Evolutionary conservation across 2,888 invertebrate genomes (phyloP).

Genomic region (Omphaloscelis lunosa): DNA sequence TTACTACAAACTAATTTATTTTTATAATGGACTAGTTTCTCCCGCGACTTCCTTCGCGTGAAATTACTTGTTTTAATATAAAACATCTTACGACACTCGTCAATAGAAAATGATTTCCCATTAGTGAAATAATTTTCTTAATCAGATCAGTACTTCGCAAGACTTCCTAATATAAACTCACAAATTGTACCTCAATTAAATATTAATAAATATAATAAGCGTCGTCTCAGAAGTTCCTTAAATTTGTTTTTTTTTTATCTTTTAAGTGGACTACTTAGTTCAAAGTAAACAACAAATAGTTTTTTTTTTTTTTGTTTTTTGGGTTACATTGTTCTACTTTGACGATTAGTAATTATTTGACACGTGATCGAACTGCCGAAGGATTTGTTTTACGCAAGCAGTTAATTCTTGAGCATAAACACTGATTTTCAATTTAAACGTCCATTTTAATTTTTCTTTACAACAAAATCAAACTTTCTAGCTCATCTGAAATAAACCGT

Average conservation of each 20-base stretch:
- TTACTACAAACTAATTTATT: conserved; percentile 18
- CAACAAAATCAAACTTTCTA: neutral
- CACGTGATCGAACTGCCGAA: conserved; percentile 3
- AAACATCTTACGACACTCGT: too few relatives aligned
- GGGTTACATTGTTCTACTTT: conserved; percentile 18
- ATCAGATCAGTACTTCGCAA: too few relatives aligned
- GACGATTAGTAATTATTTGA: conserved; percentile 1
- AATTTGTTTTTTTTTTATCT: neutral
- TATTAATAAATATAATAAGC: neutral
- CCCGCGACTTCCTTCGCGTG: too few relatives aligned
- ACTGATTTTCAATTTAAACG: neutral
- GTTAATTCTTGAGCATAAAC: neutral
- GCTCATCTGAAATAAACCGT: neutral
- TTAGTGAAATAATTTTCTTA: too few relatives aligned
- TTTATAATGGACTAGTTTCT: conserved; percentile 7
- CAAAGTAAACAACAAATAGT: conserved; percentile 21
- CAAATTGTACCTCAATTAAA: too few relatives aligned
- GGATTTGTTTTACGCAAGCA: neutral
- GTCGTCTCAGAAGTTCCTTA: neutral
- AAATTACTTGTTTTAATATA: too few relatives aligned
- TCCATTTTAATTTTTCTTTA: neutral
- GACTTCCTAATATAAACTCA: too few relatives aligned
- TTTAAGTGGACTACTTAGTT: conserved; percentile 6
- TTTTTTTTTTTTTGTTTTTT: neutral
- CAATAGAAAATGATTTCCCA: too few relatives aligned